phyloP scores from a whole-genome alignment of 1,140 invertebrate species.

The Drosophila nigrodunni region DNA sequence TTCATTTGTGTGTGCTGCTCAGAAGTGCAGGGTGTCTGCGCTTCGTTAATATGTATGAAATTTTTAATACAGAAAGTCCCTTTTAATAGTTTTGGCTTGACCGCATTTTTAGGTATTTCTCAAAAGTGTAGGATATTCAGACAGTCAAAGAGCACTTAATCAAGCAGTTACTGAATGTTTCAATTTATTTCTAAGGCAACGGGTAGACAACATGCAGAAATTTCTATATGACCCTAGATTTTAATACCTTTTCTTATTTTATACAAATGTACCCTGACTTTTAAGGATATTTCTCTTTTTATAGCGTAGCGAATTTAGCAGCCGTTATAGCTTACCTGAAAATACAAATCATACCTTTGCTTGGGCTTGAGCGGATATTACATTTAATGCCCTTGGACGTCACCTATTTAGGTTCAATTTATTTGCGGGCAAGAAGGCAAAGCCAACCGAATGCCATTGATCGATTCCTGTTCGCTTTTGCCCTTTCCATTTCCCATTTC shows the following conservation, averaged over 20 bases:
- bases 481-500: constrained; percentile 22
- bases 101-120: too few relatives aligned
- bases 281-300: not conserved
- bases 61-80: not conserved
- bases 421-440: constrained; percentile 66
- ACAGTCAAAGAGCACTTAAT: too few relatives aligned
- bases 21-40: constrained; percentile 1
- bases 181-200: too few relatives aligned
- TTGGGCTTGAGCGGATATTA: constrained; percentile 42
- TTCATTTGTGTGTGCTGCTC: constrained; percentile 2
- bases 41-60: constrained; percentile 3
- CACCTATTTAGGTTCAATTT: constrained; percentile 82
- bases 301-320: constrained; percentile 5
- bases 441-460: constrained; percentile 69
- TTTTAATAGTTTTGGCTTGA: constrained; percentile 1
- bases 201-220: too few relatives aligned
- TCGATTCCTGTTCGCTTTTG: constrained; percentile 57
- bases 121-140: too few relatives aligned
- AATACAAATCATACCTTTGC: constrained; percentile 21
- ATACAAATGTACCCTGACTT: not conserved
- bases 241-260: too few relatives aligned
- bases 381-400: constrained; percentile 76
- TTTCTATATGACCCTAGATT: too few relatives aligned
- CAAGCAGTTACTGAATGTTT: too few relatives aligned
- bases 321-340: not conserved